These are phyloP conservation scores for Heliconius charithonia DNA, from an alignment of 2,888 invertebrate genomes.

Conservation along the genomic window DNA sequence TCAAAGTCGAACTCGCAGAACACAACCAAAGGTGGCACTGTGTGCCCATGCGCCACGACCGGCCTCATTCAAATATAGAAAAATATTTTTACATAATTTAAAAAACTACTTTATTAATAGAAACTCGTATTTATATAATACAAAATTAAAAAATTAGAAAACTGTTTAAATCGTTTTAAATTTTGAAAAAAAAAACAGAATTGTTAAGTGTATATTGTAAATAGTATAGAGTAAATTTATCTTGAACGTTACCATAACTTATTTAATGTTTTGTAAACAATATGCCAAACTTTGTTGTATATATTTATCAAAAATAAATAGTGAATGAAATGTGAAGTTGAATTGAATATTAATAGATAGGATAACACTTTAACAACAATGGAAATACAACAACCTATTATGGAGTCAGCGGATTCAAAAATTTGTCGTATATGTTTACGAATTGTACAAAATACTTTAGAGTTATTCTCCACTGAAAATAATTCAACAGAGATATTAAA, in stretches of 20 bases:
- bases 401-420: conserved; percentile 7
- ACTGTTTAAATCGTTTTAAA: no score
- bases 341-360: neutral
- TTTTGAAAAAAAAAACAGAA: no score
- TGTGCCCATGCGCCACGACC: no score
- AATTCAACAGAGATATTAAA: conserved; percentile 58
- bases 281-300: neutral
- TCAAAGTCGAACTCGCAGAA: no score
- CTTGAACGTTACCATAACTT: conserved; percentile 10
- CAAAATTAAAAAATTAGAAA: no score
- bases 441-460: conserved; percentile 46
- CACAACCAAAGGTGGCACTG: no score
- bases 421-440: conserved; percentile 68
- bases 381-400: neutral
- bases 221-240: no score
- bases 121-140: no score
- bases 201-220: no score
- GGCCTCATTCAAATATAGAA: no score
- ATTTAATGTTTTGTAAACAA: conserved; percentile 11
- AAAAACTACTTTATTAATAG: no score
- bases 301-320: neutral
- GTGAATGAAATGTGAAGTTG: neutral
- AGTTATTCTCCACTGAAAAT: conserved; percentile 55
- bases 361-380: neutral
- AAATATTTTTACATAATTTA: no score